phyloP scores from a whole-genome alignment of 2,113 vertebrate species.

The Mustela lutreola region DNA sequence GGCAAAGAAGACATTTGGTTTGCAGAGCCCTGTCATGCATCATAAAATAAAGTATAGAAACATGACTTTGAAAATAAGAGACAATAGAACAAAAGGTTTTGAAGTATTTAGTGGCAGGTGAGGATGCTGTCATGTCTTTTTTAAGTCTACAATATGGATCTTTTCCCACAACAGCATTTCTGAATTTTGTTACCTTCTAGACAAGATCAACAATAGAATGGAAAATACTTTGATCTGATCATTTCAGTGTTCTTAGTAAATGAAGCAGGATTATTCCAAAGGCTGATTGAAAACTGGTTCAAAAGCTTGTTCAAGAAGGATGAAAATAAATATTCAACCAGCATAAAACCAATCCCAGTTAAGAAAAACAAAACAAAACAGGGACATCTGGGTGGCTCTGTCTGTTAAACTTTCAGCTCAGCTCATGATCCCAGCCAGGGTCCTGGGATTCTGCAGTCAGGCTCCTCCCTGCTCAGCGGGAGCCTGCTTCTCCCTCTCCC shows the following conservation, averaged over 20 bases:
- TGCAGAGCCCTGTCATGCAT: neutral
- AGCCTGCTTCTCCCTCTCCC: neutral
- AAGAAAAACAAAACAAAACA: neutral
- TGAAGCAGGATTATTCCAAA: neutral
- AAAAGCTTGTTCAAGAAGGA: neutral
- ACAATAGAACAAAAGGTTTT: neutral
- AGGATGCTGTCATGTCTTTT: neutral
- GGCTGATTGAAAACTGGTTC: neutral
- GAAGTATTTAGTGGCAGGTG: neutral
- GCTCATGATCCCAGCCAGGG: neutral
- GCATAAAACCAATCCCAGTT: neutral
- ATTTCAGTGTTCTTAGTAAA: conserved; percentile 8
- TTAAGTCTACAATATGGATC: neutral
- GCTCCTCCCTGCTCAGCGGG: neutral
- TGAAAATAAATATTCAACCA: neutral
- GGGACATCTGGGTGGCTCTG: neutral
- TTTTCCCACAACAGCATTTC: neutral
- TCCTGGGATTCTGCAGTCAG: neutral
- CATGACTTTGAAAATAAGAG: neutral
- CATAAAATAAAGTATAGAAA: neutral
- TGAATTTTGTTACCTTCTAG: neutral
- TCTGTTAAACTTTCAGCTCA: neutral
- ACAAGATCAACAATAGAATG: neutral
- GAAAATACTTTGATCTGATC: neutral
- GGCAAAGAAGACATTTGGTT: neutral